Percentiles rank a stretch among this genome's conserved stretches.
Conservation (phyloP, 2,797 vertebrate genomes). For the Neosilurus mollespiculum region DNA sequence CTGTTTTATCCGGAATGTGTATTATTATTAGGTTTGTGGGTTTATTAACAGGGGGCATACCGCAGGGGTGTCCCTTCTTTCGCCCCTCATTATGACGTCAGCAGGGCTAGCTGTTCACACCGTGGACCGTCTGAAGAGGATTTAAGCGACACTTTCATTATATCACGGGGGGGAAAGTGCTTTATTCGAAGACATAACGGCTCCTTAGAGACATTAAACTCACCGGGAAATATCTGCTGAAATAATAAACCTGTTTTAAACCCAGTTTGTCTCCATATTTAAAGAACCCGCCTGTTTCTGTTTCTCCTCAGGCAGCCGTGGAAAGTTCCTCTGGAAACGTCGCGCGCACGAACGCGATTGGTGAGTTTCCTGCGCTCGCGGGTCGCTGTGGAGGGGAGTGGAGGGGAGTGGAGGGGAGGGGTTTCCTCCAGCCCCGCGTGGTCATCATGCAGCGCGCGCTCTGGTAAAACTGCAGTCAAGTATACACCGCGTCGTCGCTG, state of each 20-base stretch:
- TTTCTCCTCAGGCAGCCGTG: not conserved
- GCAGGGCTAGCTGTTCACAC: too few species aligned
- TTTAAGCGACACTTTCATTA: not conserved
- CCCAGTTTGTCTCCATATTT: not conserved
- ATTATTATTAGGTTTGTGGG: not conserved
- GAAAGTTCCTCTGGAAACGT: conserved; percentile 8
- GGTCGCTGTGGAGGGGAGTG: too few species aligned
- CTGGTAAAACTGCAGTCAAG: conserved; percentile 8
- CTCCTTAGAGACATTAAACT: not conserved
- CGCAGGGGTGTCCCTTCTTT: not conserved
- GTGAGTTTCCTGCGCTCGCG: conserved; percentile 8
- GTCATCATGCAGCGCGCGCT: conserved; percentile 18
- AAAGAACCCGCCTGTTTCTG: not conserved
- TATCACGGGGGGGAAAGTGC: not conserved
- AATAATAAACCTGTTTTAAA: not conserved
- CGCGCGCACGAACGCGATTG: conserved; percentile 16
- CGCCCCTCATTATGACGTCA: not conserved
- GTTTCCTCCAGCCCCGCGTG: conserved; percentile 27
- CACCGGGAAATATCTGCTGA: not conserved
- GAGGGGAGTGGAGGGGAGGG: rapidly evolving
- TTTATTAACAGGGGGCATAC: not conserved
- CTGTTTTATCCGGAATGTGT: not conserved
- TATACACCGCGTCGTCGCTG: not conserved
- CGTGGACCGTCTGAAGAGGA: not conserved
- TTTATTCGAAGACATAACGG: not conserved